Conservation (phyloP, 2,113 vertebrate species). For the Perca schrenkii region DNA sequence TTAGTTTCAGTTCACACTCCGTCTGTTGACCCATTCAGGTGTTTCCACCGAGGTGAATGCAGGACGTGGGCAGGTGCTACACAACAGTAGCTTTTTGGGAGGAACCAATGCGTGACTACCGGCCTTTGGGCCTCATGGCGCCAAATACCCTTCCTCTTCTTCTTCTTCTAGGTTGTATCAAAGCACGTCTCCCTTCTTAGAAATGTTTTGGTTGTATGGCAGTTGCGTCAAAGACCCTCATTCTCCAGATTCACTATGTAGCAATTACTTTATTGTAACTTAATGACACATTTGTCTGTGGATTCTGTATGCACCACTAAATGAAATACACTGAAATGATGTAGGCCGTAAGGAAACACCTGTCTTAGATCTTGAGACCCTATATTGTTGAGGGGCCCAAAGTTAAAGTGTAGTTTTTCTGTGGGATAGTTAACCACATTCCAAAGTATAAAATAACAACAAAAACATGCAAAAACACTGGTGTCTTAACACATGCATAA, state of each 20-base stretch:
- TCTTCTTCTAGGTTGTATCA: too few relatives aligned
- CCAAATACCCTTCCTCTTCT: too few relatives aligned
- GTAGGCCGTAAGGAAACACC: too few relatives aligned
- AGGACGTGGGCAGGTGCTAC: background rate
- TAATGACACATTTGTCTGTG: background rate
- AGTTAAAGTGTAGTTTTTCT: background rate
- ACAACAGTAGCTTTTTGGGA: background rate
- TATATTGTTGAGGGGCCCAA: background rate
- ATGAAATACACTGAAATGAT: background rate
- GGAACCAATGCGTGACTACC: background rate
- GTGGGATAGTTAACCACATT: background rate
- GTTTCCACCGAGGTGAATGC: background rate
- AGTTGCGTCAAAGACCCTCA: too few relatives aligned
- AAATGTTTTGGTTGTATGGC: too few relatives aligned
- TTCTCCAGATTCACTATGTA: background rate
- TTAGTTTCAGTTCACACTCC: background rate
- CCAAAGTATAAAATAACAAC: background rate
- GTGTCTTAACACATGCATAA: background rate
- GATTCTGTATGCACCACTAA: background rate
- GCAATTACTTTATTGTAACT: background rate
- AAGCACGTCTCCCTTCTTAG: too few relatives aligned
- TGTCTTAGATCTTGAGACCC: background rate
- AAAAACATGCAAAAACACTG: background rate
- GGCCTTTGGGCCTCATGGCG: too few relatives aligned
- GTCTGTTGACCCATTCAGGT: background rate